phyloP scores from a whole-genome alignment of 92 coral and sea anemone species.

The Epizoanthus ramosus region DNA sequence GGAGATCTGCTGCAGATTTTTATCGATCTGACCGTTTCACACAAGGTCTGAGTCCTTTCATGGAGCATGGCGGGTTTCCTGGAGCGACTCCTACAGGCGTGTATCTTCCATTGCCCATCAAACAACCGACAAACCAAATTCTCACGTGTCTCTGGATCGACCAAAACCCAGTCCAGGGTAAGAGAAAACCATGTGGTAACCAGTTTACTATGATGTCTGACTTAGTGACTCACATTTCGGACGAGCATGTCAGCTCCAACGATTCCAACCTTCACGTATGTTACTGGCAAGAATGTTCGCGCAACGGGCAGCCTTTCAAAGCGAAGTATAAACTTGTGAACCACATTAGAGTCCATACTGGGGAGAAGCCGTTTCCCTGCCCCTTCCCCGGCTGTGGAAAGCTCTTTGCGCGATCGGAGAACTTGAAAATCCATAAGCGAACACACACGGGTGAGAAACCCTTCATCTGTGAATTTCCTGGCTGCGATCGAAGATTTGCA shows the following conservation, averaged over 20 bases:
- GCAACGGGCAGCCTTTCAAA: slow-evolving; percentile 96
- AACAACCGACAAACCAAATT: slow-evolving; percentile 95
- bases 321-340: slow-evolving; percentile 98
- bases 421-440: slow-evolving; percentile 95
- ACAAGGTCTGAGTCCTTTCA: slow-evolving; percentile 81
- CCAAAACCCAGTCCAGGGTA: slow-evolving; percentile 86
- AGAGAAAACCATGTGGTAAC: slow-evolving; percentile 94
- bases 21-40: slow-evolving; percentile 80
- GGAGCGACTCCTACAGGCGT: slow-evolving; percentile 84
- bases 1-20: slow-evolving; percentile 69
- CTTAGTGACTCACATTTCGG: slow-evolving; percentile 95
- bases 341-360: slow-evolving; percentile 98
- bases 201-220: slow-evolving; percentile 95
- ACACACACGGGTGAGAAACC: slow-evolving; percentile 99
- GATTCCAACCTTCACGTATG: slow-evolving; percentile 94
- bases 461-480: slow-evolving; percentile 92
- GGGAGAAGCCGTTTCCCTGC: slow-evolving; percentile 98
- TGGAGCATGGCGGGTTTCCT: slow-evolving; percentile 82
- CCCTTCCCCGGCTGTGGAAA: slow-evolving; percentile 97
- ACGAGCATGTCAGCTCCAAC: slow-evolving; percentile 94
- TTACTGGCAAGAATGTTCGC: slow-evolving; percentile 93
- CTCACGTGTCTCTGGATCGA: slow-evolving; percentile 98
- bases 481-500: slow-evolving; percentile 99
- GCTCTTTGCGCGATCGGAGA: slow-evolving; percentile 98
- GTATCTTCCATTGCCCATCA: slow-evolving; percentile 76